Conservation (phyloP, 2,797 vertebrate genomes). For the Momotus momota region DNA sequence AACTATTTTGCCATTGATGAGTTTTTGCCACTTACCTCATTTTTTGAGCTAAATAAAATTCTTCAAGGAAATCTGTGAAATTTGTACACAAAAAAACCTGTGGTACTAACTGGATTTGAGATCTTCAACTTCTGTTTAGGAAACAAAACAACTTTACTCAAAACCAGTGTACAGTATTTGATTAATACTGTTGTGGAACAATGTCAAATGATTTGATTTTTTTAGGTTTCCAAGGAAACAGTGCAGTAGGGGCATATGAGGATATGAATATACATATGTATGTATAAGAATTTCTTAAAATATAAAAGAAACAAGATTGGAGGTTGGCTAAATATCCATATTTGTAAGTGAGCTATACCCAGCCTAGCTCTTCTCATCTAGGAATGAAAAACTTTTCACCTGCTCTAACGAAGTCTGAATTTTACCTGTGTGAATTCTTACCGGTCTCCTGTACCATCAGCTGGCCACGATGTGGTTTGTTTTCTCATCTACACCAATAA, state of each 20-base stretch:
- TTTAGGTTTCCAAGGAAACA: constrained; percentile 24
- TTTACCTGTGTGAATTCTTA: not conserved
- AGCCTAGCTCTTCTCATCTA: not conserved
- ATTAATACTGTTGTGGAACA: not conserved
- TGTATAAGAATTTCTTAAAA: constrained; percentile 23
- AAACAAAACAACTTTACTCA: not conserved
- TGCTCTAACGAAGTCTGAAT: not conserved
- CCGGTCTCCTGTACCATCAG: not conserved
- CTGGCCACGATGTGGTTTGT: not conserved
- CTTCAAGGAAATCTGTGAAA: not conserved
- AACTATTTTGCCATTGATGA: not conserved
- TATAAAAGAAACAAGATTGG: not conserved
- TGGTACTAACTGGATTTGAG: not conserved
- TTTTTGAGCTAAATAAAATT: not conserved
- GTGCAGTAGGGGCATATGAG: not conserved
- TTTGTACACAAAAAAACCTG: not conserved
- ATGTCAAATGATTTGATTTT: not conserved
- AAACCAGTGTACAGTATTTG: not conserved
- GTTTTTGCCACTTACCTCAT: not conserved
- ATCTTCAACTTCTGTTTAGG: not conserved
- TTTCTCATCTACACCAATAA: not conserved
- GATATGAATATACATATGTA: not conserved
- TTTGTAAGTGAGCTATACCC: not conserved
- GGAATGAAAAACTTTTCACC: not conserved
- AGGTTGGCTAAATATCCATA: not conserved